These are phyloP conservation scores for Pseudolycoriella hygida DNA, from an alignment of 2,888 invertebrate species.

Conservation along the genomic window DNA sequence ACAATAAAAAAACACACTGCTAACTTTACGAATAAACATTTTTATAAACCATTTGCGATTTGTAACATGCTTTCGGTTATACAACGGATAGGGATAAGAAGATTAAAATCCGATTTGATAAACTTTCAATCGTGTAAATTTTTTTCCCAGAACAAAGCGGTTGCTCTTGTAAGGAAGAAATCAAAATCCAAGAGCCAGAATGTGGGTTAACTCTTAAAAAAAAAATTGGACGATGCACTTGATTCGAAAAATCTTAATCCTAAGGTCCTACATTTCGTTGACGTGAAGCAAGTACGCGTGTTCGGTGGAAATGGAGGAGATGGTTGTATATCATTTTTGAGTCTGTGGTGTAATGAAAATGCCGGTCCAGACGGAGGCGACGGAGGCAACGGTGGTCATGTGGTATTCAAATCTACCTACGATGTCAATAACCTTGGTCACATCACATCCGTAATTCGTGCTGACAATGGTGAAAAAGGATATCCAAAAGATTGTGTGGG, in stretches of 20 bases:
- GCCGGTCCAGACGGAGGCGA: slow-evolving; percentile 95
- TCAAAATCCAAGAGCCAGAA: slow-evolving; percentile 28
- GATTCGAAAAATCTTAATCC: not conserved
- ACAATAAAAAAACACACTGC: too few species aligned
- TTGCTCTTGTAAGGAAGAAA: slow-evolving; percentile 30
- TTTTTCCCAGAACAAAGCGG: slow-evolving; percentile 9
- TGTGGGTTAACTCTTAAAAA: slow-evolving; percentile 19
- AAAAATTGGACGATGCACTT: not conserved
- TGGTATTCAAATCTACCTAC: slow-evolving; percentile 40
- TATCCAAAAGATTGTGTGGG: slow-evolving; percentile 61
- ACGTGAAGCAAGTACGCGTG: slow-evolving; percentile 45
- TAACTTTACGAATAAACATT: too few species aligned
- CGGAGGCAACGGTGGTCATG: slow-evolving; percentile 91
- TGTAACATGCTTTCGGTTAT: too few species aligned
- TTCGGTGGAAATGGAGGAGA: slow-evolving; percentile 84
- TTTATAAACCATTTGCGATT: too few species aligned
- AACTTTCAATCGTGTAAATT: not conserved
- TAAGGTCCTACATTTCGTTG: slow-evolving; percentile 47
- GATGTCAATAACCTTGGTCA: slow-evolving; percentile 54
- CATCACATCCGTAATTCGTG: slow-evolving; percentile 40
- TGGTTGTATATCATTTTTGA: slow-evolving; percentile 77
- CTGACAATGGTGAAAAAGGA: slow-evolving; percentile 56
- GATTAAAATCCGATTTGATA: too few species aligned
- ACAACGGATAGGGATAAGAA: too few species aligned
- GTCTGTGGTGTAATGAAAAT: slow-evolving; percentile 62